A percentile compares a stretch with the other conserved stretches of the same genome.
These are phyloP conservation scores for Biston betularia DNA, from an alignment of 2,888 invertebrate species.

Conservation along the genomic window DNA sequence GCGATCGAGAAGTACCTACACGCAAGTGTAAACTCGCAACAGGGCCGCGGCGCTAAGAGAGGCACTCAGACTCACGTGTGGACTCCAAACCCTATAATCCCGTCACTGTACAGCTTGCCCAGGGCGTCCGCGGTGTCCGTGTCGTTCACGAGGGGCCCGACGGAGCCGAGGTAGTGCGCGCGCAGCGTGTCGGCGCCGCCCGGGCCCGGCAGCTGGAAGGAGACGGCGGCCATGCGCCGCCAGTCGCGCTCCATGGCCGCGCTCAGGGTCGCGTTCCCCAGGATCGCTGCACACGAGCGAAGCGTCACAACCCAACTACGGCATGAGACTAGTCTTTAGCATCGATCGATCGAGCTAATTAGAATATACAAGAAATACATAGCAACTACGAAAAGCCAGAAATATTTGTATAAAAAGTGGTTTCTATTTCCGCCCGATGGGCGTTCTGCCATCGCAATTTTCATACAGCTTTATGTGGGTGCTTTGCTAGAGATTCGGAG, in stretches of 20 bases:
- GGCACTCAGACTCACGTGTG: slow-evolving; percentile 71
- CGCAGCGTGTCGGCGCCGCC: slow-evolving; percentile 72
- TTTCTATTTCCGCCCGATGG: no score
- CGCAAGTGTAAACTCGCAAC: no score
- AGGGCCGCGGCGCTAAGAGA: no score
- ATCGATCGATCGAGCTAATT: no score
- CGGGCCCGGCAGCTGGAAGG: slow-evolving; percentile 87
- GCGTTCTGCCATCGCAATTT: no score
- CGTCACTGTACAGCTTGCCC: slow-evolving; percentile 86
- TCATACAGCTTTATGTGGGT: no score
- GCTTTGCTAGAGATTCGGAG: no score
- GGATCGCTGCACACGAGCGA: slow-evolving; percentile 68
- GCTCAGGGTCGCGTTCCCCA: slow-evolving; percentile 82
- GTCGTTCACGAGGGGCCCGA: slow-evolving; percentile 61
- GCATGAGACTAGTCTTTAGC: no score
- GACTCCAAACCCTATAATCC: slow-evolving; percentile 85
- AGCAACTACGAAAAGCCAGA: no score
- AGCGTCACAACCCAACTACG: neutral
- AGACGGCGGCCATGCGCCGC: slow-evolving; percentile 87
- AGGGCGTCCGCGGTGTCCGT: slow-evolving; percentile 66
- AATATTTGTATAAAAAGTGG: no score
- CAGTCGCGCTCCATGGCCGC: slow-evolving; percentile 86
- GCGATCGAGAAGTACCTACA: no score
- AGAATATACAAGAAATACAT: no score
- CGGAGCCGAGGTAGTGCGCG: slow-evolving; percentile 61